Percentiles rank a stretch among this genome's conserved stretches.
These are phyloP conservation scores for Xanthia togata DNA, from an alignment of 2,888 invertebrate genomes.

Conservation along the genomic window DNA sequence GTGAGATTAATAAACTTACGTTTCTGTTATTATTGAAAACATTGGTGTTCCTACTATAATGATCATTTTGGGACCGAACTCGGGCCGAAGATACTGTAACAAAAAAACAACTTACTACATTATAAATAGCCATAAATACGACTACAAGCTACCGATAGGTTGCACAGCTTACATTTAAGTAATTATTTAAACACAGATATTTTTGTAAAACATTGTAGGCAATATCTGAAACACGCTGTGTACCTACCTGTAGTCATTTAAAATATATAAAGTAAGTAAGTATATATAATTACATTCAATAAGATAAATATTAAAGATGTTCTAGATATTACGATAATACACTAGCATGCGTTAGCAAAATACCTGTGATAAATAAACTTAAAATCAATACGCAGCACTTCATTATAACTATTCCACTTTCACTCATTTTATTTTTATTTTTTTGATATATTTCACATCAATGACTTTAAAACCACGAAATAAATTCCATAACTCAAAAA, in stretches of 20 bases:
- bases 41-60: not conserved
- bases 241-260: too few species aligned
- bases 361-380: conserved; percentile 25
- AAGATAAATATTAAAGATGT: too few species aligned
- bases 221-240: too few species aligned
- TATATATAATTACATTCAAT: too few species aligned
- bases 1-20: conserved; percentile 26
- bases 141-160: too few species aligned
- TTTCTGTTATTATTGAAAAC: not conserved
- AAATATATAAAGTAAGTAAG: too few species aligned
- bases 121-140: too few species aligned
- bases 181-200: too few species aligned
- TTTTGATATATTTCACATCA: not conserved
- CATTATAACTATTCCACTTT: not conserved
- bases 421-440: conserved; percentile 6
- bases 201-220: too few species aligned
- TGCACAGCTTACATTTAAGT: too few species aligned
- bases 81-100: conserved; percentile 28
- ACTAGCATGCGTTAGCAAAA: too few species aligned
- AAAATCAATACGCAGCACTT: conserved; percentile 28
- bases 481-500: not conserved
- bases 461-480: not conserved
- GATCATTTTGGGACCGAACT: not conserved
- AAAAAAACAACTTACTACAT: not conserved
- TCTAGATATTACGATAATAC: too few species aligned